Percentiles rank a stretch among this genome's conserved stretches.
These are phyloP conservation scores for Enteromius anoplus DNA, from an alignment of 2,797 vertebrate species.

Conservation along the genomic window DNA sequence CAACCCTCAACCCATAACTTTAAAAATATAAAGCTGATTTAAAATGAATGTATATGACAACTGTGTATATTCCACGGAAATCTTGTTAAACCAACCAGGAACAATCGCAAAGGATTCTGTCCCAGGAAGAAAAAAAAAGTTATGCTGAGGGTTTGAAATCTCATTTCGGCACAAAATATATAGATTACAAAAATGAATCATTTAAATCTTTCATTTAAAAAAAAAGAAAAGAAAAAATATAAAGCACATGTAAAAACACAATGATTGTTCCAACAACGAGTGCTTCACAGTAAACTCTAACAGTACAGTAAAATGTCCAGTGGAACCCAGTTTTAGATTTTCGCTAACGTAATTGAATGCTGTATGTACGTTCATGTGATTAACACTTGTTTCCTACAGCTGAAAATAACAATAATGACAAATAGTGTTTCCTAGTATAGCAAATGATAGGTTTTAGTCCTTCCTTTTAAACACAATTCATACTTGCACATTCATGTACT, in stretches of 20 bases:
- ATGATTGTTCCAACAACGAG: constrained; percentile 34
- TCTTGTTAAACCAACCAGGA: constrained; percentile 10
- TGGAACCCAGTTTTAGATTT: constrained; percentile 13
- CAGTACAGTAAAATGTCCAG: constrained; percentile 43
- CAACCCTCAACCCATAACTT: constrained; percentile 35
- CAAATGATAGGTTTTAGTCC: not conserved
- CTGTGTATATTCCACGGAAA: constrained; percentile 17
- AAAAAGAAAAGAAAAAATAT: not conserved
- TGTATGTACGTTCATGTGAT: not conserved
- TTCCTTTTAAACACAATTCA: constrained; percentile 3
- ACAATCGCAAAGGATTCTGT: constrained; percentile 15
- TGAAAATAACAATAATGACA: not conserved
- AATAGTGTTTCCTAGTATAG: not conserved
- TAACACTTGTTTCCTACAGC: constrained; percentile 22
- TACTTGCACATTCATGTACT: not conserved
- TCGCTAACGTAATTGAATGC: not conserved
- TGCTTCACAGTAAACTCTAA: constrained; percentile 41
- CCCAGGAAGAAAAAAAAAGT: constrained; percentile 39
- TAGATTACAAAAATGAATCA: constrained; percentile 36
- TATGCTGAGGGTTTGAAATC: constrained; percentile 30
- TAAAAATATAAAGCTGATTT: constrained; percentile 38
- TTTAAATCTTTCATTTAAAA: constrained; percentile 27
- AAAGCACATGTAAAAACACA: constrained; percentile 31
- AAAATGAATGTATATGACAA: constrained; percentile 35
- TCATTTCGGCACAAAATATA: constrained; percentile 51